A percentile compares a stretch with the other conserved stretches of the same genome.
Conservation (phyloP, 2,888 invertebrate genomes). For the Oscheius sp. region DNA sequence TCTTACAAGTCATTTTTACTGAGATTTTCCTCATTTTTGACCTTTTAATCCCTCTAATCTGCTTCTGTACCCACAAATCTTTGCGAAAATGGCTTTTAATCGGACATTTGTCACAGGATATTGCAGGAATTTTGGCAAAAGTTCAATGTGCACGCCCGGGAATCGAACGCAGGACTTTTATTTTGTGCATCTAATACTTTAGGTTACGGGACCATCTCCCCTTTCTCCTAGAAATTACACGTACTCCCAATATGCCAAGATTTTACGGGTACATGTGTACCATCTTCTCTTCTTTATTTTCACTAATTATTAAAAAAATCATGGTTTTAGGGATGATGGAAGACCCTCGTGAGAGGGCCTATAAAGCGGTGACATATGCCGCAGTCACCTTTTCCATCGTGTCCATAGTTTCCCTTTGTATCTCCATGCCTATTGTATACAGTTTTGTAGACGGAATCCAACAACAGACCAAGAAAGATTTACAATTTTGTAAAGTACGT, state of each 20-base stretch:
- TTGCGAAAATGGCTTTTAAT: no score
- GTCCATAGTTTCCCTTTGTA: constrained; percentile 70
- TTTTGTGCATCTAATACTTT: no score
- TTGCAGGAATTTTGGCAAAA: no score
- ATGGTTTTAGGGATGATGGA: constrained; percentile 41
- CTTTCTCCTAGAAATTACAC: no score
- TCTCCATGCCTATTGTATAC: constrained; percentile 73
- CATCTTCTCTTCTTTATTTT: no score
- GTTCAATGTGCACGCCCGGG: no score
- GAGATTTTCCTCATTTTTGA: background rate
- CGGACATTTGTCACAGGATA: no score
- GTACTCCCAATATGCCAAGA: no score
- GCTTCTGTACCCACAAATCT: background rate
- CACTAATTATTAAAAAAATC: background rate
- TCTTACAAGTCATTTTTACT: background rate
- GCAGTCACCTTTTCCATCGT: constrained; percentile 72
- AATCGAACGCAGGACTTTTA: no score
- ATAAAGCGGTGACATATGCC: constrained; percentile 72
- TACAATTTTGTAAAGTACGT: constrained; percentile 71
- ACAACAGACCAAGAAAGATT: constrained; percentile 70
- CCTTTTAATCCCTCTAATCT: background rate
- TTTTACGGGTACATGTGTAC: no score
- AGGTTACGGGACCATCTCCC: no score
- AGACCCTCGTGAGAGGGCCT: constrained; percentile 70
- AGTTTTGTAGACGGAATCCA: constrained; percentile 73